phyloP scores from a whole-genome alignment of 30 jellyfish, hydroid and myxozoan species.

The Hydractinia echinata region DNA sequence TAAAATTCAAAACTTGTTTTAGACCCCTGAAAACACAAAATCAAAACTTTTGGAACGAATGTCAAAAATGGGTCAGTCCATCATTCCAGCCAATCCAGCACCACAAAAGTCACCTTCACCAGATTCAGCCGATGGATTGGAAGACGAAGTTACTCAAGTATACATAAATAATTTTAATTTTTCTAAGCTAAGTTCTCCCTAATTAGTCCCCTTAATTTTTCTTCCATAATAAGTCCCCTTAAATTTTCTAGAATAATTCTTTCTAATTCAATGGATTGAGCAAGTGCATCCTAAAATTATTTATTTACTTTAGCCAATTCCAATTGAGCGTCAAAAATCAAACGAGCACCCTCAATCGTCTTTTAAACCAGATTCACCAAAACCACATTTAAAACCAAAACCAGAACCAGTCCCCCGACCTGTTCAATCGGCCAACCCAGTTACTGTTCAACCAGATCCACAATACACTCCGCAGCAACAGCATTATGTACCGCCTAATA shows the following conservation, averaged over 20 bases:
- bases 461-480: not conserved
- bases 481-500: not conserved
- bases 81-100: conserved; percentile 50
- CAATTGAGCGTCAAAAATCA: conserved; percentile 1
- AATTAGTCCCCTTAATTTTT: too few species aligned
- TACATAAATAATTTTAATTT: too few species aligned
- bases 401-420: conserved; percentile 28
- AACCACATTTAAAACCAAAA: conserved; percentile 14
- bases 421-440: conserved; percentile 7
- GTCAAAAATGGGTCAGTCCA: conserved; percentile 93
- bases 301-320: not conserved
- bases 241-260: too few species aligned
- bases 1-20: not conserved
- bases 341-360: conserved; percentile 4
- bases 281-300: too few species aligned
- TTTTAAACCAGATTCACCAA: conserved; percentile 19
- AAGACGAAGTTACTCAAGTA: too few species aligned
- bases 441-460: not conserved
- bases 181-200: too few species aligned
- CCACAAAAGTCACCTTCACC: not conserved
- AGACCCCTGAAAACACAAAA: conserved; percentile 33
- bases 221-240: too few species aligned
- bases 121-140: not conserved
- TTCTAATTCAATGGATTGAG: too few species aligned
- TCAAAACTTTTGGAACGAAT: conserved; percentile 68